Base-by-base conservation (phyloP, 2,113 vertebrate genomes). In the Leuciscus idus region DNA sequence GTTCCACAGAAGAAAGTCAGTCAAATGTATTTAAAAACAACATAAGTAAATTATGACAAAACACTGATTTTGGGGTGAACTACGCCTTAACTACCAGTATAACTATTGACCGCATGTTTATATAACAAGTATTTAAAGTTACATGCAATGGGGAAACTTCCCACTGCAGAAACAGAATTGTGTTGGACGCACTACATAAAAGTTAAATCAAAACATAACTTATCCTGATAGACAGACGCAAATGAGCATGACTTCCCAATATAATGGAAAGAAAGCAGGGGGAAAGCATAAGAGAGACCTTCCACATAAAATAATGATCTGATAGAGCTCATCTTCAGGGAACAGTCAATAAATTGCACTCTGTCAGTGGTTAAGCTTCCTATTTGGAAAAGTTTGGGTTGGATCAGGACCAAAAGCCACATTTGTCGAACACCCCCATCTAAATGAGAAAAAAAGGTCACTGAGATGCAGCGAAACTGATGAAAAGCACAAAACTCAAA, bases 291-390 rank as follows among this genome's bases (percentile, higher is more conserved):
- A 50, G 17, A 77, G 64, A 74, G 19, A 74, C 50, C 73, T 83
- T 66, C 85, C n/a, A 33, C 28, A 50, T 73, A 62, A 87, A 72
- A 86, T 48, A 74, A 79, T 19, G 57, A 76, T 81, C 75, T 79
- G 75, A 83, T n/a, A 81, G 55, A 43, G 68, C 77, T 79, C 75
- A 84, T 82, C 77, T 85, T 85, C 10, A 62, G 78, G 78, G 72
- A 89, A 62, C 77, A 82, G 78, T 83, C 61, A 78, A 83, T 73
- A 87, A 86, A 84, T 28, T 57, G 75, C 75, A 68, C 30, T 33
- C 21, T 43, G 82, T 55, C 72, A 64, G 83, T 83, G 86, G 79
- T 87, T 87, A 83, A 85, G 73, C 78, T 83, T 83, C 30, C 72
- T 85, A 85, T 79, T 36, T 55, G 81, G n/a, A 74, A 73, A 78